Conservation (phyloP, 2,113 vertebrate species). For the Cyprinodon tularosa region DNA sequence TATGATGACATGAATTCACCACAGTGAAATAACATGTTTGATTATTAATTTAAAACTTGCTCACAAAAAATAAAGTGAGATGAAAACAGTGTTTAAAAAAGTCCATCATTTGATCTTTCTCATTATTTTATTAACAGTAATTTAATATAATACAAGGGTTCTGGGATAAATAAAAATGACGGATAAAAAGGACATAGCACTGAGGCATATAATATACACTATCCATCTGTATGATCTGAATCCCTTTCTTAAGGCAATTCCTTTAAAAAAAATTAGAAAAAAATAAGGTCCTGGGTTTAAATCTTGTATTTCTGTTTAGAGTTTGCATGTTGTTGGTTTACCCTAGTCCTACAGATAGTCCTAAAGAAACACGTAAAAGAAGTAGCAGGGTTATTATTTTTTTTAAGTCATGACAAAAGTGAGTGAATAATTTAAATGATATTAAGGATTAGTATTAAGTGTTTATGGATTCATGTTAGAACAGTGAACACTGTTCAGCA, state of each 20-base stretch:
- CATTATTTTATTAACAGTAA: background rate
- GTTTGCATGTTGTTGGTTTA: too few species aligned
- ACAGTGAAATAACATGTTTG: background rate
- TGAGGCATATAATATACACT: background rate
- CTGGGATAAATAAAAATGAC: background rate
- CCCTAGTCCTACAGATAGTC: too few species aligned
- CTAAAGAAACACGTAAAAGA: too few species aligned
- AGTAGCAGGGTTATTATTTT: background rate
- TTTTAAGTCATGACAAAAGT: background rate
- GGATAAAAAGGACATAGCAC: background rate
- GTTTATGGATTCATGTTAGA: background rate
- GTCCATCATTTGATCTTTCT: background rate
- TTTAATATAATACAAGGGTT: background rate
- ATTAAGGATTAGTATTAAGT: background rate
- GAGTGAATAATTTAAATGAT: background rate
- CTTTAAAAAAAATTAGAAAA: background rate
- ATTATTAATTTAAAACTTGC: background rate
- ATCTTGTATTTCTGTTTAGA: too few species aligned
- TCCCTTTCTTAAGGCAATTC: background rate
- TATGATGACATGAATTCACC: background rate
- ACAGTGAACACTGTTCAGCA: background rate
- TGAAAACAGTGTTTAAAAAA: background rate
- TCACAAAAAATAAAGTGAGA: background rate
- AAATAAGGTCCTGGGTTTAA: too few species aligned
- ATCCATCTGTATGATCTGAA: background rate